Percentiles rank a stretch among this genome's conserved stretches.
Conservation (phyloP, 1,140 invertebrate genomes). For the Drosophila ercepeae region DNA sequence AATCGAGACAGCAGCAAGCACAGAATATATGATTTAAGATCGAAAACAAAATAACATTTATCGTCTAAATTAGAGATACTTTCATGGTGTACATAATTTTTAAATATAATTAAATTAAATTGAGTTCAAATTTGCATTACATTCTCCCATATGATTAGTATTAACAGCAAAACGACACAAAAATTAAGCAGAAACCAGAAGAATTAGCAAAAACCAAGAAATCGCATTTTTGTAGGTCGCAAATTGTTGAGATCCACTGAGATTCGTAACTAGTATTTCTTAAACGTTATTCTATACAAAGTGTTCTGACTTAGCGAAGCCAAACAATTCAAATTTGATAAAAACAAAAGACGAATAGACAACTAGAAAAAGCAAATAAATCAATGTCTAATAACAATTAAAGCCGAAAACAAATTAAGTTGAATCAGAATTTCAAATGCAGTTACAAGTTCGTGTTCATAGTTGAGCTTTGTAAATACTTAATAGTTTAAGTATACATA, state of each 20-base stretch:
- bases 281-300: conserved; percentile 32
- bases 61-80: conserved; percentile 60
- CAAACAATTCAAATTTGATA: neutral
- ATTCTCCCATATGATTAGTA: conserved; percentile 62
- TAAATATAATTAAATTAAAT: conserved; percentile 70
- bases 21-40: conserved; percentile 31
- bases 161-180: conserved; percentile 30
- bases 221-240: conserved; percentile 48
- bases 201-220: conserved; percentile 11
- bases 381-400: conserved; percentile 5
- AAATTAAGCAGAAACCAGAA: conserved; percentile 4
- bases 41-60: conserved; percentile 36
- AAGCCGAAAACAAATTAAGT: conserved; percentile 14
- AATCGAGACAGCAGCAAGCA: conserved; percentile 35
- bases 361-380: conserved; percentile 16
- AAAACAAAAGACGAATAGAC: conserved; percentile 24
- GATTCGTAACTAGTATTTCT: conserved; percentile 47
- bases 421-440: conserved; percentile 56
- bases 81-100: conserved; percentile 76
- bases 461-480: conserved; percentile 81
- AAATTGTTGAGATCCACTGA: conserved; percentile 23
- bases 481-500: conserved; percentile 79
- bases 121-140: conserved; percentile 73
- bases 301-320: conserved; percentile 28
- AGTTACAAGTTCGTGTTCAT: conserved; percentile 73